Conservation (phyloP, 2,888 invertebrate genomes). For the Drosophila paranaensis region DNA sequence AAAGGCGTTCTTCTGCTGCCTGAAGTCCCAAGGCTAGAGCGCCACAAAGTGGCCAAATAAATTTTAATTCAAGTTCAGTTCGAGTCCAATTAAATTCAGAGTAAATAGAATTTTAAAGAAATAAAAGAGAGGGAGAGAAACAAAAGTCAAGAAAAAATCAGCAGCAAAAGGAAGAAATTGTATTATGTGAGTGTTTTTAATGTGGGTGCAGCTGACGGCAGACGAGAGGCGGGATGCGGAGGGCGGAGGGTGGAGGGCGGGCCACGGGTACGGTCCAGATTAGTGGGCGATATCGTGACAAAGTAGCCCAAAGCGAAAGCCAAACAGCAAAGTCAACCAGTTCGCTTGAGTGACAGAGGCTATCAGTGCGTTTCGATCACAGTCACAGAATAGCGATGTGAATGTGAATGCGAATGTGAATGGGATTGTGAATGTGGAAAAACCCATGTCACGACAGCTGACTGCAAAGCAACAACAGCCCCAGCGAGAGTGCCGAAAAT, state of each 20-base stretch:
- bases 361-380: constrained; percentile 75
- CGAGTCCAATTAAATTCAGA: constrained; percentile 11
- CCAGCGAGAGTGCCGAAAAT: constrained; percentile 70
- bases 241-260: not conserved
- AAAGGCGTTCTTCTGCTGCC: no score
- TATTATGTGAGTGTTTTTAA: constrained; percentile 25
- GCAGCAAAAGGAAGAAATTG: not conserved
- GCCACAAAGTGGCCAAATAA: not conserved
- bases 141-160: not conserved
- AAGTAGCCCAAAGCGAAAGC: constrained; percentile 21
- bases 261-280: constrained; percentile 36
- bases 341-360: constrained; percentile 71
- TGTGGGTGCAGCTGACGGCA: constrained; percentile 16
- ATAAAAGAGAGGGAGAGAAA: not conserved
- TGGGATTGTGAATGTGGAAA: constrained; percentile 9
- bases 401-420: constrained; percentile 1
- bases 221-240: not conserved
- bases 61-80: not conserved
- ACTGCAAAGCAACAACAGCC: constrained; percentile 52
- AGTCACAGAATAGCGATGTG: constrained; percentile 26
- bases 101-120: constrained; percentile 7
- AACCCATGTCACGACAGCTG: constrained; percentile 74
- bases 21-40: not conserved
- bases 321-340: constrained; percentile 37
- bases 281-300: constrained; percentile 46